Conservation (phyloP, 2,797 vertebrate genomes). For the Aulostomus chinensis region DNA sequence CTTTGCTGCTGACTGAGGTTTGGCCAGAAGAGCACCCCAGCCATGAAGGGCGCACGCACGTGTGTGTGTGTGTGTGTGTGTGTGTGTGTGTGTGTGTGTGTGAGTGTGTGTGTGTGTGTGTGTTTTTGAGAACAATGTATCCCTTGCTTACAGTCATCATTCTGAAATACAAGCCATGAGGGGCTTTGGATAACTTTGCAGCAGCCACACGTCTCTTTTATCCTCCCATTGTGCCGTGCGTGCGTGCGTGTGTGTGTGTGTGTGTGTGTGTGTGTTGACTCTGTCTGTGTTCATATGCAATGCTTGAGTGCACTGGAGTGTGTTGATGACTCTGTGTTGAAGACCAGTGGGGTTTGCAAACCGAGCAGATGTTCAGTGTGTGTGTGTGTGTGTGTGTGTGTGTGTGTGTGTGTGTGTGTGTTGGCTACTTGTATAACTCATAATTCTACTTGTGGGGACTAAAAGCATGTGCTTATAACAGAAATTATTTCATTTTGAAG, state of each 20-base stretch:
- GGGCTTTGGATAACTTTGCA: conserved; percentile 16
- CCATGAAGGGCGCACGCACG: conserved; percentile 41
- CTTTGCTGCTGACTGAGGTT: conserved; percentile 51
- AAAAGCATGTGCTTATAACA: no score
- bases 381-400: no score
- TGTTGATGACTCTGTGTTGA: conserved; percentile 23
- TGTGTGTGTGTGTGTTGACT: not conserved
- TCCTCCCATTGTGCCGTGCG: not conserved
- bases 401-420: no score
- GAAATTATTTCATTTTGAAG: no score
- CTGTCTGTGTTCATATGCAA: conserved; percentile 10
- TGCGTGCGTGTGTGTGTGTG: not conserved
- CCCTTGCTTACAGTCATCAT: conserved; percentile 23
- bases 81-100: conserved; percentile 15
- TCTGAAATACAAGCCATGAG: conserved; percentile 19
- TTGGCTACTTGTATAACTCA: no score
- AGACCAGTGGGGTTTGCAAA: conserved; percentile 11
- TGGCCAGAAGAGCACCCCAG: conserved; percentile 39
- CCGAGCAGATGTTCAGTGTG: conserved; percentile 43
- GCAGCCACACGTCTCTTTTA: no score
- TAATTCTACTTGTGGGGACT: no score
- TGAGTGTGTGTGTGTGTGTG: conserved; percentile 12
- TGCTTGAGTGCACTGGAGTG: conserved; percentile 26
- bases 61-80: conserved; percentile 16
- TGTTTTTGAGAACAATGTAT: conserved; percentile 1